These are phyloP conservation scores for Danionella dracula DNA, from an alignment of 2,797 vertebrate genomes.

Conservation along the genomic window DNA sequence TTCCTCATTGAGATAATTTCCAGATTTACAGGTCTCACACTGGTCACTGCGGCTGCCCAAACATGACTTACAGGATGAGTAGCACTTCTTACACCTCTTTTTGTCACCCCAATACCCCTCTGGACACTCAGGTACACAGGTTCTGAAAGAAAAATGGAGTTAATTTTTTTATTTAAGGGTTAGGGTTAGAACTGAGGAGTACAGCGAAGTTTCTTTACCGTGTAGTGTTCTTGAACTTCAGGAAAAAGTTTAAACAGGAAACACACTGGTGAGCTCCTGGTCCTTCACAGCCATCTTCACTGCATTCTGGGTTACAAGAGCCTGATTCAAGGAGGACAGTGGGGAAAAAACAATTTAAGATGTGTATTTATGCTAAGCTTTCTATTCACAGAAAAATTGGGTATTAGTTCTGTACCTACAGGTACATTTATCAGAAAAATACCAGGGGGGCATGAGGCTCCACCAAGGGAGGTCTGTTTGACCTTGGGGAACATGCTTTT, in stretches of 20 bases:
- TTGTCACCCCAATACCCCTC: slow-evolving; percentile 68
- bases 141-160: slow-evolving; percentile 44
- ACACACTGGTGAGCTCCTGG: slow-evolving; percentile 86
- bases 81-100: slow-evolving; percentile 84
- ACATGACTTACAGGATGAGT: slow-evolving; percentile 82
- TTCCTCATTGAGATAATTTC: slow-evolving; percentile 83
- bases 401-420: too few species aligned
- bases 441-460: too few species aligned
- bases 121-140: slow-evolving; percentile 63
- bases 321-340: slow-evolving; percentile 64
- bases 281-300: slow-evolving; percentile 88
- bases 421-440: too few species aligned
- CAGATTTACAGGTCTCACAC: slow-evolving; percentile 83
- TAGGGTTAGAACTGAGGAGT: not conserved
- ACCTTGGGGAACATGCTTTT: too few species aligned
- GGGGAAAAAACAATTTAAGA: not conserved
- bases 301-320: slow-evolving; percentile 88
- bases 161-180: too few species aligned
- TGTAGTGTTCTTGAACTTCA: slow-evolving; percentile 93
- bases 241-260: slow-evolving; percentile 86
- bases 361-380: too few species aligned
- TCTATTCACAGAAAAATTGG: too few species aligned
- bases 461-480: too few species aligned
- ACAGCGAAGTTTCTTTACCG: slow-evolving; percentile 64
- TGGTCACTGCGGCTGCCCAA: slow-evolving; percentile 87